Evolutionary conservation across 2,888 invertebrate species (phyloP).

Genomic region (Smittia aterrima): DNA sequence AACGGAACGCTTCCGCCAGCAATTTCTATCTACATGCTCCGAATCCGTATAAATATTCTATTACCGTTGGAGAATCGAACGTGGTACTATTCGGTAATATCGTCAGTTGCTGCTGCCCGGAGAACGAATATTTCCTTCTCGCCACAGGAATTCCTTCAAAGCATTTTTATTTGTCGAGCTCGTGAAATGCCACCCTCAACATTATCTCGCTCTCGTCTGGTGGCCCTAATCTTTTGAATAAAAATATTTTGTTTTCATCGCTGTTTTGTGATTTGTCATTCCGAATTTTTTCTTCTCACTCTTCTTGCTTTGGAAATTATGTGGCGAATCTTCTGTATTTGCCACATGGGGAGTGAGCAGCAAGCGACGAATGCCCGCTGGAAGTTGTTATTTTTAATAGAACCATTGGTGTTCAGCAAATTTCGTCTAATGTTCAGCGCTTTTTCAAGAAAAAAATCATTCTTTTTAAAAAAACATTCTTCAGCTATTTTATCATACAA

Average conservation of each 20-base stretch:
- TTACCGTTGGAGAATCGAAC: no score
- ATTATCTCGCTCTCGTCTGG: no score
- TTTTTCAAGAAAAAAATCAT: neutral
- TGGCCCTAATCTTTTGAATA: neutral
- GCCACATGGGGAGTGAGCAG: neutral
- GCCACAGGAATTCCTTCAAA: no score
- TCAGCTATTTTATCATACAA: constrained; percentile 11
- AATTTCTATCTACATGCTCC: neutral
- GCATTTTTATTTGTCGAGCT: no score
- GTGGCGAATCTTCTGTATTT: neutral
- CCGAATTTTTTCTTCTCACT: neutral
- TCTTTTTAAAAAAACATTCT: neutral
- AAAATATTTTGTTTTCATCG: neutral
- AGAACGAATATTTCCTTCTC: no score
- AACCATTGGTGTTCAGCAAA: neutral
- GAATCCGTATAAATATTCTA: no score
- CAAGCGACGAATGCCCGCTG: neutral
- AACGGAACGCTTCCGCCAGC: neutral
- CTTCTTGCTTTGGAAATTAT: neutral
- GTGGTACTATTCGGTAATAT: no score
- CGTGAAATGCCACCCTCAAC: no score
- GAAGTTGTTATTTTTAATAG: constrained; percentile 1
- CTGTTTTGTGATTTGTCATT: neutral
- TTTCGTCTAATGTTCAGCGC: neutral
- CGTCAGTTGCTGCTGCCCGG: no score